Conservation (phyloP, 2,888 invertebrate genomes). For the Steinernema carpocapsae region DNA sequence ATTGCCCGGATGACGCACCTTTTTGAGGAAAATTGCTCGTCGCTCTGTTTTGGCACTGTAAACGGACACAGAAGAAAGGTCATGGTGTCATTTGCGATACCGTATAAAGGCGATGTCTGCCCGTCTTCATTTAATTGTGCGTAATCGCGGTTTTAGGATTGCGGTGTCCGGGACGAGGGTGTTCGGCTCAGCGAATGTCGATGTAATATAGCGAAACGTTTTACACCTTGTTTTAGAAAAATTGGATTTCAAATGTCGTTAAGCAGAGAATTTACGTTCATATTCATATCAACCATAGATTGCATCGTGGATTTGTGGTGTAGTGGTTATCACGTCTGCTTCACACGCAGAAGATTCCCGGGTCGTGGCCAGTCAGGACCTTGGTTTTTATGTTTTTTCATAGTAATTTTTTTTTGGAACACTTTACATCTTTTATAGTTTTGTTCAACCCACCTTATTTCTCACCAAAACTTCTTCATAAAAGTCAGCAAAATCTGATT, state of each 20-base stretch:
- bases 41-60: conserved; percentile 27
- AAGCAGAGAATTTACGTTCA: no score
- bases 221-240: no score
- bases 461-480: no score
- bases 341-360: conserved; percentile 40
- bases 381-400: no score
- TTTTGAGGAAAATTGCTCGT: conserved; percentile 21
- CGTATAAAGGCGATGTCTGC: conserved; percentile 2
- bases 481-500: no score
- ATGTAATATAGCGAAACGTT: no score
- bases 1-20: conserved; percentile 7
- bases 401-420: no score
- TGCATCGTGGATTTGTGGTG: conserved; percentile 28
- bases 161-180: background rate
- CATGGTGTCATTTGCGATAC: background rate
- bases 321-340: conserved; percentile 41
- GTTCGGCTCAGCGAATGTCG: no score
- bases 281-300: no score
- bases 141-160: conserved; percentile 1
- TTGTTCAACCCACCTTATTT: no score
- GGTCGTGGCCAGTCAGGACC: conserved; percentile 37
- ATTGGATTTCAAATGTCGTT: no score
- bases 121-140: background rate
- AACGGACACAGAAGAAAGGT: background rate
- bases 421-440: no score